Conservation (phyloP, 2,113 vertebrate genomes). For the Varanus komodoensis region DNA sequence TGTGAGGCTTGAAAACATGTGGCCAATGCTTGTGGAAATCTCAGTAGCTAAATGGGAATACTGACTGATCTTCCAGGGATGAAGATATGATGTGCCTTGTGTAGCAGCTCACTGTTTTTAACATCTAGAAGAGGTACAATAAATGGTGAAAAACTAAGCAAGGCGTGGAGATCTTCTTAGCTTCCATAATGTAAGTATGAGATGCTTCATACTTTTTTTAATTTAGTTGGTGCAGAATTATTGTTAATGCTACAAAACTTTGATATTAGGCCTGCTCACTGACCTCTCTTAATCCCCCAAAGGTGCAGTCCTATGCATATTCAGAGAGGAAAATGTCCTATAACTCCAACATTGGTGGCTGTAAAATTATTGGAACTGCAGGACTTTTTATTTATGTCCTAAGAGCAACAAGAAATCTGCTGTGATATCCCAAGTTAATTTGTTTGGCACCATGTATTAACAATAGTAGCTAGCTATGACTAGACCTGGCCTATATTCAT, state of each 20-base stretch:
- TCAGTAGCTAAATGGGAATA: neutral
- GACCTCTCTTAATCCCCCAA: neutral
- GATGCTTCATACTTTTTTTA: neutral
- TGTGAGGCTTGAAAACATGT: neutral
- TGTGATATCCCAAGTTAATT: neutral
- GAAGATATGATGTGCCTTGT: neutral
- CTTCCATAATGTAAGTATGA: neutral
- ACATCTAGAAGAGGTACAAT: neutral
- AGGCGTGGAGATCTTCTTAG: neutral
- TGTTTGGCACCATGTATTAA: neutral
- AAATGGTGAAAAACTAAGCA: neutral
- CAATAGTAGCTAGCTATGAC: neutral
- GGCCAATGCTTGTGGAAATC: neutral
- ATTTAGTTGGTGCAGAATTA: neutral
- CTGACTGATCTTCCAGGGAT: neutral
- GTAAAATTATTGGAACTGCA: too few species aligned
- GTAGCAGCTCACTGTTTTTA: too few species aligned
- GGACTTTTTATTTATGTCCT: neutral
- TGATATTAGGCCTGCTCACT: neutral
- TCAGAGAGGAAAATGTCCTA: too few species aligned
- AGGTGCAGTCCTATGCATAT: too few species aligned
- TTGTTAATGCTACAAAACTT: neutral
- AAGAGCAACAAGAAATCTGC: neutral
- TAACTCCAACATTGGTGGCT: too few species aligned
- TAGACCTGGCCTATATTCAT: neutral